Evolutionary conservation across 2,888 invertebrate genomes (phyloP), one percentile per base, ranked within the genome.

Genomic region (Eretmocerus hayati): DNA sequence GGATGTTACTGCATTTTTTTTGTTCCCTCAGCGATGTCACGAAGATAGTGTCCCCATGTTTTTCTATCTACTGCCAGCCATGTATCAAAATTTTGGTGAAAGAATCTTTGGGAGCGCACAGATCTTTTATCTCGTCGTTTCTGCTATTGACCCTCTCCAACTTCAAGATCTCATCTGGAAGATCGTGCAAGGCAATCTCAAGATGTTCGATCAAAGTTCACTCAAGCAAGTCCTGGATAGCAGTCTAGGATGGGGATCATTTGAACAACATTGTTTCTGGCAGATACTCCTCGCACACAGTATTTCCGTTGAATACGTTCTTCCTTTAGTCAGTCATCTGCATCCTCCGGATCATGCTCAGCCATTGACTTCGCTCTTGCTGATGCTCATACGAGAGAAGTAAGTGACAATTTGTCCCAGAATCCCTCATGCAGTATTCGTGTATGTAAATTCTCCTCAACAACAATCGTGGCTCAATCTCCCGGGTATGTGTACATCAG

Each of bases 191-290:
- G 92, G 91, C 45, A 89, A 87, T 62, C 72, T 90, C 52, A 83
- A 83, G 64, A 87, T 90, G 81, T 84, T 90, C 59, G 87, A 87
- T 66, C 80, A 79, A 33, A 89, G 90, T 59, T 85, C 84, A 48
- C 78, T 90, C 37, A 81, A 83, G 49, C 76, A 81, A 35, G 79
- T 90, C 70, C 72, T 90, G 59, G 86, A 85, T 52, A 84, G 87
- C 36, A 95, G 92, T 63, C 76, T 97, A 47, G 81, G 83, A 48
- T 99, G 96, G 92, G 96, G 97, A 74, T 94, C 95, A 2, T 90
- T 94, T 61, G 96, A 97, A 72, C 97, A 99, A 72, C 87, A 90
- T 69, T 95, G 93, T 71, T 80, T 97, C 38, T 99, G 97, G 97
- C 95, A 96, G 72, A 77, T 99, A 49, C 81, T 96, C 41, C 84